Evolutionary conservation across 2,888 invertebrate species (phyloP).

Genomic region (Galerucella pusilla): DNA sequence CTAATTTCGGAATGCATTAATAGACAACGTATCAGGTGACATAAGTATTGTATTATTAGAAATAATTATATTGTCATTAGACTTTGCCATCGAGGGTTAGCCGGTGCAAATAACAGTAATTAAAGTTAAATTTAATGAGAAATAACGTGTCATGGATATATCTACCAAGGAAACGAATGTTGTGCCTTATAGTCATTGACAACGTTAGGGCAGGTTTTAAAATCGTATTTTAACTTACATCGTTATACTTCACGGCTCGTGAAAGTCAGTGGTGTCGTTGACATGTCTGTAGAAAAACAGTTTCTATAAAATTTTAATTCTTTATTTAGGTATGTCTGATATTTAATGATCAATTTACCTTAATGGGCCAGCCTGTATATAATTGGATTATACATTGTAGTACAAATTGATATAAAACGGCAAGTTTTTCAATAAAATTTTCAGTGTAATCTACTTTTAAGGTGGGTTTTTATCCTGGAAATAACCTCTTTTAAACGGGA

Average conservation of each 20-base stretch:
- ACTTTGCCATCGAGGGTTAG: conserved; percentile 2
- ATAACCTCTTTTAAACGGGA: background rate
- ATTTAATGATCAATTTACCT: no score
- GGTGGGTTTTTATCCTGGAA: background rate
- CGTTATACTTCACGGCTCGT: background rate
- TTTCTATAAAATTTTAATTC: background rate
- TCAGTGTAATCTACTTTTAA: background rate
- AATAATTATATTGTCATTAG: conserved; percentile 20
- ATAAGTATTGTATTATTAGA: background rate
- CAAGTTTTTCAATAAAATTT: background rate
- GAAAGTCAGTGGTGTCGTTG: background rate
- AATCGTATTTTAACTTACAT: background rate
- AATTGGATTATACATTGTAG: background rate
- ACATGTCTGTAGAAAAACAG: background rate
- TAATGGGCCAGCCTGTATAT: background rate
- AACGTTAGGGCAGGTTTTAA: conserved; percentile 6
- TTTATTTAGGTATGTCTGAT: no score
- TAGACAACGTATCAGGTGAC: background rate
- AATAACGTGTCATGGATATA: background rate
- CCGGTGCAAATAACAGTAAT: background rate
- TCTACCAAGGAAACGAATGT: conserved; percentile 11
- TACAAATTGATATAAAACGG: background rate
- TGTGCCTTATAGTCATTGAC: conserved; percentile 3
- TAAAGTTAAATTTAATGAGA: background rate
- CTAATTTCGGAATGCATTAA: background rate